Evolutionary conservation across 2,888 invertebrate genomes (phyloP), one percentile per base, ranked within the genome.

Genomic region (Mesodorylaimus sp.): DNA sequence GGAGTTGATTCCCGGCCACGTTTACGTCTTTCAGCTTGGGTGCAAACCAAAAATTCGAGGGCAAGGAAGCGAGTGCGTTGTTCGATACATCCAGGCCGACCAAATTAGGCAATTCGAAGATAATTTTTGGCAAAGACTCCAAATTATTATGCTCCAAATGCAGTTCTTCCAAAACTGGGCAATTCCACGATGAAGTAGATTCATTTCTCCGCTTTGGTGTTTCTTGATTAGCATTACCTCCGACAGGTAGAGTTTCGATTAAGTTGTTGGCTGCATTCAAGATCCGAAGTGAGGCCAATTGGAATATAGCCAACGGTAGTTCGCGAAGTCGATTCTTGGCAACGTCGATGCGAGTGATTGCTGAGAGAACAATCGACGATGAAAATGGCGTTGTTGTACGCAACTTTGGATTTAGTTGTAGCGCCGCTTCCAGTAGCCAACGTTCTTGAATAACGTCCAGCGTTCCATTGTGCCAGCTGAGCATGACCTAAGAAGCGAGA

Each of bases 281-380:
- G 63, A 82, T 80, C 2, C 62, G 77, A 42, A 89, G 70, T 61
- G 87, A 87, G 53, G 79, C 77, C 60, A 91, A 72, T 53, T 81
- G 78, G 66, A 93, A 88, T 45, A 95, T 73, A 50, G 80, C 79
- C 1, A 78, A 69, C 0, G 95, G 95, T 57, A 95, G 68, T 26
- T 76, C 73, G 0, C 77, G 75, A 46, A 97, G 74, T 52, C 79
- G 78, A 69, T 95, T 97, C 65, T 81, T 80, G 5, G 91, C 88
- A 39, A 95, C 75, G 68, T 97, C 95, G 26, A 95, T 72, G 37
- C 91, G 75, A 0, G 95, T 97, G 52, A 97, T 80, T 0, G 91
- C 88, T 61, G 80, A 81, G n/a, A 89, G 70, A 0, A 84, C 79
- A 39, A 60, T 51, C n/a, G 27, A 13, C 21, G 24, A n/a, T 54